Conservation (phyloP, 1,140 invertebrate genomes). For the Drosophila azteca region DNA sequence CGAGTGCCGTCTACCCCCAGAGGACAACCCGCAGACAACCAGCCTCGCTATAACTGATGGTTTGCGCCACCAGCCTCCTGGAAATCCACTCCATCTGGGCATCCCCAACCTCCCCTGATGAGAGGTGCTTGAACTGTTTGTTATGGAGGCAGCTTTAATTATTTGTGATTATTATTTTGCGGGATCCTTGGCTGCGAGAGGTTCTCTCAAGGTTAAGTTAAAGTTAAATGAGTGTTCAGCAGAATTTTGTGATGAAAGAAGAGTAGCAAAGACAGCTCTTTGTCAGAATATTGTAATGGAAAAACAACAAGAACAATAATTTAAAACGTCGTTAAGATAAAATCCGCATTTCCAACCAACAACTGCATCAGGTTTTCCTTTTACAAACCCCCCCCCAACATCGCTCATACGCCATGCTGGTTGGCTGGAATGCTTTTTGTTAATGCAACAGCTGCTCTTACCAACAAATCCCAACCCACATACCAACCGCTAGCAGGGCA, state of each 20-base stretch:
- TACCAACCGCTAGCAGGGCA: slow-evolving; percentile 14
- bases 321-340: too few species aligned
- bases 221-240: slow-evolving; percentile 48
- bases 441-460: slow-evolving; percentile 39
- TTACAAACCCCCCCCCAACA: not conserved
- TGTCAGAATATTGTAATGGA: not conserved
- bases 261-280: too few species aligned
- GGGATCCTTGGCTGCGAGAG: slow-evolving; percentile 19
- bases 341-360: too few species aligned
- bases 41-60: too few species aligned
- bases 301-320: not conserved
- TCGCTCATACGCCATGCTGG: slow-evolving; percentile 29
- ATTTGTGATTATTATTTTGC: slow-evolving; percentile 38
- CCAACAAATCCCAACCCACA: slow-evolving; percentile 19
- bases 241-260: not conserved
- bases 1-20: slow-evolving; percentile 21
- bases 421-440: not conserved
- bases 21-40: slow-evolving; percentile 10
- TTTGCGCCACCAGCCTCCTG: slow-evolving; percentile 1
- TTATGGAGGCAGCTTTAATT: slow-evolving; percentile 65
- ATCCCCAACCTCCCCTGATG: not conserved
- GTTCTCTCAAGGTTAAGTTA: slow-evolving; percentile 67
- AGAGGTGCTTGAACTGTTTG: slow-evolving; percentile 56
- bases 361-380: not conserved
- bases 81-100: not conserved